Conservation (phyloP, 2,797 vertebrate species). For the Columba guinea region DNA sequence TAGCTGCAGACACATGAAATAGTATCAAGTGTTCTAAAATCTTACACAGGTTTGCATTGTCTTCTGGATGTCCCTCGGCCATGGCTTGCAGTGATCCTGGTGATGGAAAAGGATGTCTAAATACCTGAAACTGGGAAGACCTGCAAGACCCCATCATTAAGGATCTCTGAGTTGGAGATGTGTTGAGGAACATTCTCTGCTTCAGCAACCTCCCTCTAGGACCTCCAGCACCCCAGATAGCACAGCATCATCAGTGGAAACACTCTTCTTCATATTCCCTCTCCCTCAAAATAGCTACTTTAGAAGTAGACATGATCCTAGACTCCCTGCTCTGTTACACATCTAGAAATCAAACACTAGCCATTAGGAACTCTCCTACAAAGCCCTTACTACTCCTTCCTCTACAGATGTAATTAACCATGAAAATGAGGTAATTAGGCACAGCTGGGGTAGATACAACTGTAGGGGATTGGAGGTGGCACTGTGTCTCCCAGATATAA, state of each 20-base stretch:
- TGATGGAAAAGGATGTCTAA: background rate
- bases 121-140: background rate
- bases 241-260: background rate
- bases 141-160: background rate
- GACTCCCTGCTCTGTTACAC: background rate
- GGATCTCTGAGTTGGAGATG: background rate
- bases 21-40: background rate
- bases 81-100: accelerated
- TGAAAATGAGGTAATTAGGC: background rate
- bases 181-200: background rate
- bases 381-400: background rate
- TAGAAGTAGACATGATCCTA: background rate
- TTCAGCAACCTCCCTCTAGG: background rate
- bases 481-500: background rate
- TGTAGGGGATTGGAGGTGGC: background rate
- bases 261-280: background rate
- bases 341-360: background rate
- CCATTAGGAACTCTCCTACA: background rate
- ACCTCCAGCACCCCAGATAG: background rate
- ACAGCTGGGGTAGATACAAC: background rate
- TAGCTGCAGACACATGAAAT: background rate
- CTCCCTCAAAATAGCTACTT: background rate
- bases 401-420: background rate
- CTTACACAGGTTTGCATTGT: background rate
- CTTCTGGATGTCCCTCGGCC: background rate